These are phyloP conservation scores for Nysson spinosus DNA, from an alignment of 2,888 invertebrate species.

Conservation along the genomic window DNA sequence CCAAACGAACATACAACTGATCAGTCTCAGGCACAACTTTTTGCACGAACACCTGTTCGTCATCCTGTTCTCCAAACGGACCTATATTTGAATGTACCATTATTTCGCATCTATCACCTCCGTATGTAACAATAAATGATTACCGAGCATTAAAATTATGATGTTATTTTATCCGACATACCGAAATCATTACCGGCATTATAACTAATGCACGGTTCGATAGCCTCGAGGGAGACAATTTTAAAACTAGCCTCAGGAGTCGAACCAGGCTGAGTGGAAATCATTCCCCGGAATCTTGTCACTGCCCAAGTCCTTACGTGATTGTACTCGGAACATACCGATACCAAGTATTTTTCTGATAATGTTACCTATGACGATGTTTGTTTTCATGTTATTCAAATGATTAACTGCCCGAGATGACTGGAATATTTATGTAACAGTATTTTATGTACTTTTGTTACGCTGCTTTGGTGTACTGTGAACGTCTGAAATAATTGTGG, in stretches of 20 bases:
- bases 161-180: constrained; percentile 39
- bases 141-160: too few species aligned
- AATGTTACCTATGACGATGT: constrained; percentile 86
- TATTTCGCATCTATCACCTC: too few species aligned
- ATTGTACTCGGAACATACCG: constrained; percentile 98
- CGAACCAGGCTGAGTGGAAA: constrained; percentile 98
- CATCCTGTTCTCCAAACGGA: constrained; percentile 98
- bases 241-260: constrained; percentile 98
- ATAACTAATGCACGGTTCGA: constrained; percentile 83
- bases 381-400: not conserved
- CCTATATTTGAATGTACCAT: constrained; percentile 78
- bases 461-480: constrained; percentile 97
- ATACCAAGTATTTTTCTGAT: constrained; percentile 96
- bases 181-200: constrained; percentile 82
- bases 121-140: too few species aligned
- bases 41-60: constrained; percentile 98
- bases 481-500: constrained; percentile 99
- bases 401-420: not conserved
- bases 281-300: constrained; percentile 98
- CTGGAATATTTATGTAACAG: not conserved
- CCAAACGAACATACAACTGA: constrained; percentile 94
- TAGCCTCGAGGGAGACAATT: constrained; percentile 88
- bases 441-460: constrained; percentile 86
- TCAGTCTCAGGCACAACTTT: constrained; percentile 98
- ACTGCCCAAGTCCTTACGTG: constrained; percentile 99